Percentiles rank a stretch among this genome's conserved stretches.
phyloP scores from a whole-genome alignment of 2,113 vertebrate species.

The Bothrops jararaca region DNA sequence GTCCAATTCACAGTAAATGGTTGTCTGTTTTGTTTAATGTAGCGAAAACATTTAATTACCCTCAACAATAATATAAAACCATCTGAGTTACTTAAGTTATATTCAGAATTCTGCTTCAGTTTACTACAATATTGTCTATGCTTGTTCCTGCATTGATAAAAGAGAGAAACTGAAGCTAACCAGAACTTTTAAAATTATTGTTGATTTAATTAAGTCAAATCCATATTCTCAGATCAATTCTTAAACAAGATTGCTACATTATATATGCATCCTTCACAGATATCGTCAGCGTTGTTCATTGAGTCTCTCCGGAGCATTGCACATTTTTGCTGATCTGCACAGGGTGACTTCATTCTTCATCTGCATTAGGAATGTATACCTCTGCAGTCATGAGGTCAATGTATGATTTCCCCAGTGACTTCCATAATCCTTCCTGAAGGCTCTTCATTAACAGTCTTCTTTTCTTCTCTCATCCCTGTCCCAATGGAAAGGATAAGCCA shows the following conservation, averaged over 20 bases:
- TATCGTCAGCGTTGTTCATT: background rate
- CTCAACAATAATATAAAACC: background rate
- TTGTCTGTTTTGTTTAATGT: background rate
- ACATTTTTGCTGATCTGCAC: background rate
- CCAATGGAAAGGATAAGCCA: background rate
- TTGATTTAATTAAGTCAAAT: too few relatives aligned
- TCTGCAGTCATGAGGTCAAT: background rate
- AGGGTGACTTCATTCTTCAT: background rate
- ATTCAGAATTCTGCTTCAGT: background rate
- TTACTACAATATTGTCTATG: background rate
- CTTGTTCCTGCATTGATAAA: background rate
- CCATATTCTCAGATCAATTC: background rate
- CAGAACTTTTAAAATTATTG: too few relatives aligned
- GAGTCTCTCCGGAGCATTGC: background rate
- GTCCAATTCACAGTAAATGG: background rate
- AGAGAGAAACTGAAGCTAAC: background rate
- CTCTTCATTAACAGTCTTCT: background rate
- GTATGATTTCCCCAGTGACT: background rate
- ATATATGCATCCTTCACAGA: background rate
- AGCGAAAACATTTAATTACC: background rate
- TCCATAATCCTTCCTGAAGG: background rate
- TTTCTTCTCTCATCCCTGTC: background rate
- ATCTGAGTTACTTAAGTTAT: background rate
- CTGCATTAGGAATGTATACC: background rate
- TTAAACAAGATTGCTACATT: background rate